Conservation (phyloP, 2,888 invertebrate species). For the Melanchra persicariae region DNA sequence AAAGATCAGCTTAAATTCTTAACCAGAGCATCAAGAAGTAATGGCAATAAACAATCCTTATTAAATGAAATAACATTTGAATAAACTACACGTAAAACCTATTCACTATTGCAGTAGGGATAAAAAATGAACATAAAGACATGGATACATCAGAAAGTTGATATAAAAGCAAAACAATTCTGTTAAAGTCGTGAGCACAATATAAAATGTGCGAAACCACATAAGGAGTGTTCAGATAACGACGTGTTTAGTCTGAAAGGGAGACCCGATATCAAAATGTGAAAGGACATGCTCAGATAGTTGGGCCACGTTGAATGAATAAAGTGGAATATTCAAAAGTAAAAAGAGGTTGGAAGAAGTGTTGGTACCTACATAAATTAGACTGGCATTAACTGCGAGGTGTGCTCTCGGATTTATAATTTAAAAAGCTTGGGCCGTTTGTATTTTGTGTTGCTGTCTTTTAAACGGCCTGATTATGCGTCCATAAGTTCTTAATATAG, state of each 20-base stretch:
- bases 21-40: neutral
- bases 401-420: slow-evolving; percentile 24
- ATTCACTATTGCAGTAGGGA: neutral
- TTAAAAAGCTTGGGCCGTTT: slow-evolving; percentile 19
- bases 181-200: slow-evolving; percentile 39
- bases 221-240: slow-evolving; percentile 46
- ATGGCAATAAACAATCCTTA: neutral
- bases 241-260: slow-evolving; percentile 28
- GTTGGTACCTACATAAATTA: slow-evolving; percentile 40
- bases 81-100: slow-evolving; percentile 10
- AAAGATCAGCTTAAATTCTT: neutral
- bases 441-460: neutral
- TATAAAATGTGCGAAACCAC: slow-evolving; percentile 44
- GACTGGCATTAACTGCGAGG: slow-evolving; percentile 21
- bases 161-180: slow-evolving; percentile 39
- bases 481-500: neutral
- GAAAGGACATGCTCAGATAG: slow-evolving; percentile 47
- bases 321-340: slow-evolving; percentile 27
- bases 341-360: slow-evolving; percentile 15
- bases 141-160: slow-evolving; percentile 39
- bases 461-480: neutral
- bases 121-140: slow-evolving; percentile 35
- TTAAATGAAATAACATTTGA: neutral
- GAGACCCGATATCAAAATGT: slow-evolving; percentile 35
- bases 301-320: slow-evolving; percentile 34